Conservation (phyloP, 2,888 invertebrate genomes). For the Coleophora deauratella region DNA sequence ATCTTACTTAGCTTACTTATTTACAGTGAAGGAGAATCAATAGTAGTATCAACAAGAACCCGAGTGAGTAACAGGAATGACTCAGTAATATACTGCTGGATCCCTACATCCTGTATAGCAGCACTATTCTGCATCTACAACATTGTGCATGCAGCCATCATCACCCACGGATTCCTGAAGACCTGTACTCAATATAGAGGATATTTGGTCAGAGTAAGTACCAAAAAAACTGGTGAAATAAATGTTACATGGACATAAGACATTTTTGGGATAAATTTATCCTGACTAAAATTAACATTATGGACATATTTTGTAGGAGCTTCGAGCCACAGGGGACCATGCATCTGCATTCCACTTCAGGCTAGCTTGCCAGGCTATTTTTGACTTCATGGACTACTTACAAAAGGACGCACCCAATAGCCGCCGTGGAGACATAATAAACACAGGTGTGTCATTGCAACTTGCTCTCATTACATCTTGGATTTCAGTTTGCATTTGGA, state of each 20-base stretch:
- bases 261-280: no score
- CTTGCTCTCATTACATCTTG: slow-evolving; percentile 78
- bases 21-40: slow-evolving; percentile 79
- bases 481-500: slow-evolving; percentile 75
- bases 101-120: slow-evolving; percentile 76
- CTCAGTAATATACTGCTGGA: slow-evolving; percentile 80
- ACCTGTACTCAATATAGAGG: slow-evolving; percentile 85
- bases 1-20: no score
- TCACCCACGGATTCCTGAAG: slow-evolving; percentile 81
- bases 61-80: slow-evolving; percentile 73
- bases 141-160: slow-evolving; percentile 79
- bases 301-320: slow-evolving; percentile 41
- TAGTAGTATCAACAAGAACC: slow-evolving; percentile 77
- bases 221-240: no score
- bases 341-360: slow-evolving; percentile 77
- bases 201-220: slow-evolving; percentile 73
- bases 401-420: slow-evolving; percentile 80
- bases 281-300: no score
- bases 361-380: slow-evolving; percentile 81
- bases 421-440: slow-evolving; percentile 79
- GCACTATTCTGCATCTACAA: slow-evolving; percentile 78
- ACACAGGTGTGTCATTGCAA: slow-evolving; percentile 80
- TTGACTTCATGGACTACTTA: slow-evolving; percentile 89
- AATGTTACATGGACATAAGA: no score
- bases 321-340: slow-evolving; percentile 71